These are phyloP conservation scores for Antennarius maculatus DNA, from an alignment of 2,797 vertebrate genomes.

Conservation along the genomic window DNA sequence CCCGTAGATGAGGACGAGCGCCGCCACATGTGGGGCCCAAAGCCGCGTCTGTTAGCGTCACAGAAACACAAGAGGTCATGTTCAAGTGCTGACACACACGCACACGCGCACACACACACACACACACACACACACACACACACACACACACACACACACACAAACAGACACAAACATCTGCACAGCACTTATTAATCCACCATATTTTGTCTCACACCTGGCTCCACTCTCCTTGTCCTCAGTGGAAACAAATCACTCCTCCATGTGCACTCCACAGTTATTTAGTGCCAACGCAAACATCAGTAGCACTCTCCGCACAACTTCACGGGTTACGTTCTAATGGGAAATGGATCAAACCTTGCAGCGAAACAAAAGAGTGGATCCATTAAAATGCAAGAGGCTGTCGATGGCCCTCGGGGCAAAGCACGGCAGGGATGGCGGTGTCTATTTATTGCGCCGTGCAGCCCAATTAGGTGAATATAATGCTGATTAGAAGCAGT, in stretches of 20 bases:
- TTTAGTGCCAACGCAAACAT: slow-evolving; percentile 31
- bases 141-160: slow-evolving; percentile 14
- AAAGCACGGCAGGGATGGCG: slow-evolving; percentile 14
- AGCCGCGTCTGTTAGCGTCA: slow-evolving; percentile 12
- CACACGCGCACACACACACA: slow-evolving; percentile 17
- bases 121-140: slow-evolving; percentile 19
- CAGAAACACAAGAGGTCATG: slow-evolving; percentile 18
- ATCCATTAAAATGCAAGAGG: slow-evolving; percentile 59
- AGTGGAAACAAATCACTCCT: slow-evolving; percentile 26
- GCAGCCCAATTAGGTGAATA: slow-evolving; percentile 49
- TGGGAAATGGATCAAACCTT: slow-evolving; percentile 51
- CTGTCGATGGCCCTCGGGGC: slow-evolving; percentile 41
- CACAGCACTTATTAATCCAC: slow-evolving; percentile 1
- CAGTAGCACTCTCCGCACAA: slow-evolving; percentile 18
- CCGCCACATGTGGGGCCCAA: not conserved
- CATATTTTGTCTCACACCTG: slow-evolving; percentile 9
- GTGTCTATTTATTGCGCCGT: slow-evolving; percentile 48
- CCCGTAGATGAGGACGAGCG: slow-evolving; percentile 53
- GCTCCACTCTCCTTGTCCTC: slow-evolving; percentile 9
- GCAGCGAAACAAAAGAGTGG: slow-evolving; percentile 53
- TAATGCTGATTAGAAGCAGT: slow-evolving; percentile 37
- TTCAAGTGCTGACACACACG: slow-evolving; percentile 42
- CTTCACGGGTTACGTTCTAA: slow-evolving; percentile 37
- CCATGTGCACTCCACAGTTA: slow-evolving; percentile 7
- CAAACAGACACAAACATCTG: not conserved